A percentile compares a stretch with the other conserved stretches of the same genome.
Evolutionary conservation across 2,888 invertebrate species (phyloP).

Genomic region (Mystacides longicornis): DNA sequence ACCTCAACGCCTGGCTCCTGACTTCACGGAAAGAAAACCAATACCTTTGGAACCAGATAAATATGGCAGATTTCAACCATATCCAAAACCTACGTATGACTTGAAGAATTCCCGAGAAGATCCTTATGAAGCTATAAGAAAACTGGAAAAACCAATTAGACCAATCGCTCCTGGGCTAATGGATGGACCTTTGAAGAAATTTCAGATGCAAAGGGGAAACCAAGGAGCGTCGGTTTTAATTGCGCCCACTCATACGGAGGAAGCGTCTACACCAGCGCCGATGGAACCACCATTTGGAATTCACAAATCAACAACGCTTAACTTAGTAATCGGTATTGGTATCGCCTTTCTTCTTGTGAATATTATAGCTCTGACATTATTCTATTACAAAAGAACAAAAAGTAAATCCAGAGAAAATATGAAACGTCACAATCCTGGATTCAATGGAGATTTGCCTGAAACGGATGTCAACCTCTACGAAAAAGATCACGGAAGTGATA

Average conservation of each 20-base stretch:
- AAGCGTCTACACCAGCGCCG: slow-evolving; percentile 11
- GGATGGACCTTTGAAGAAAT: slow-evolving; percentile 28
- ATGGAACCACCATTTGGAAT: slow-evolving; percentile 34
- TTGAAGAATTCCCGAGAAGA: slow-evolving; percentile 17
- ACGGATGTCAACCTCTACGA: slow-evolving; percentile 28
- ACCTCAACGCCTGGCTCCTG: slow-evolving; percentile 5
- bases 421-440: slow-evolving; percentile 41
- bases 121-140: slow-evolving; percentile 17
- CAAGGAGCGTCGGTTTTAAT: slow-evolving; percentile 3
- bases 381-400: slow-evolving; percentile 60
- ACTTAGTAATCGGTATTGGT: slow-evolving; percentile 56
- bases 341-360: slow-evolving; percentile 67
- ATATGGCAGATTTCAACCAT: slow-evolving; percentile 18
- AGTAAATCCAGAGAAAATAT: slow-evolving; percentile 45
- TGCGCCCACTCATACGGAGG: slow-evolving; percentile 19
- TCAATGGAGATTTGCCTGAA: slow-evolving; percentile 40
- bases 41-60: slow-evolving; percentile 2
- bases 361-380: slow-evolving; percentile 57
- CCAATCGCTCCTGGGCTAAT: slow-evolving; percentile 36
- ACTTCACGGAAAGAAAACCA: slow-evolving; percentile 1
- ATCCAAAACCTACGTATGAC: slow-evolving; percentile 10
- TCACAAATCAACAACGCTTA: slow-evolving; percentile 54
- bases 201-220: slow-evolving; percentile 24
- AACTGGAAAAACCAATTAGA: slow-evolving; percentile 21
- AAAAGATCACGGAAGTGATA: slow-evolving; percentile 34